These are phyloP conservation scores for Pheosia tremula DNA, from an alignment of 2,888 invertebrate species.

Conservation along the genomic window DNA sequence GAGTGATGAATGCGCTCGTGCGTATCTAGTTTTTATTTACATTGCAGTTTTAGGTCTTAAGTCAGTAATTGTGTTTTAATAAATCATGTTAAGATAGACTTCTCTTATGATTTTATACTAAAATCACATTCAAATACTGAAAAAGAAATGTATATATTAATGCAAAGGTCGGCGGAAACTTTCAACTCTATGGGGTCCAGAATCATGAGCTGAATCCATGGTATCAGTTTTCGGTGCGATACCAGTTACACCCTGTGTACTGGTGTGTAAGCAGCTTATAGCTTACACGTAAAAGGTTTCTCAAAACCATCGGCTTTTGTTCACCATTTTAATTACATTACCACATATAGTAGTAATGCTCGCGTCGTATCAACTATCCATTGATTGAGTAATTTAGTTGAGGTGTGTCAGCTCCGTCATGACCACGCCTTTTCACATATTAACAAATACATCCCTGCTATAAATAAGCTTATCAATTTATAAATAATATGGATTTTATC, in stretches of 20 bases:
- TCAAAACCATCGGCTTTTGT: slow-evolving; percentile 13
- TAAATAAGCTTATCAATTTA: neutral
- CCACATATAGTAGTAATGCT: slow-evolving; percentile 25
- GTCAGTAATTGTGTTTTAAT: no score
- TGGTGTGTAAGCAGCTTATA: slow-evolving; percentile 2
- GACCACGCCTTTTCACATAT: slow-evolving; percentile 28
- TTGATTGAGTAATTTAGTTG: slow-evolving; percentile 32
- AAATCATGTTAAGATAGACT: no score
- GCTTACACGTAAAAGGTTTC: slow-evolving; percentile 25
- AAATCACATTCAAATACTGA: no score
- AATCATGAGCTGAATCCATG: no score
- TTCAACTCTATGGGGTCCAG: no score
- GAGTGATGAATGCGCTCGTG: no score
- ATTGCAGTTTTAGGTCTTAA: no score
- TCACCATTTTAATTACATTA: slow-evolving; percentile 40
- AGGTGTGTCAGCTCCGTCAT: slow-evolving; percentile 26
- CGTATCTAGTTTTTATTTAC: no score
- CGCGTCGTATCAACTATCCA: slow-evolving; percentile 31
- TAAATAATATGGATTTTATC: neutral
- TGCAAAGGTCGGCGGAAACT: no score
- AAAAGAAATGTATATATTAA: no score
- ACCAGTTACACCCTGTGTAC: neutral
- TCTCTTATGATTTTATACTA: no score
- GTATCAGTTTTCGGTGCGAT: no score
- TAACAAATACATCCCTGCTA: slow-evolving; percentile 14